These are phyloP conservation scores for Cathartes aura DNA, from an alignment of 2,113 vertebrate genomes.

Conservation along the genomic window DNA sequence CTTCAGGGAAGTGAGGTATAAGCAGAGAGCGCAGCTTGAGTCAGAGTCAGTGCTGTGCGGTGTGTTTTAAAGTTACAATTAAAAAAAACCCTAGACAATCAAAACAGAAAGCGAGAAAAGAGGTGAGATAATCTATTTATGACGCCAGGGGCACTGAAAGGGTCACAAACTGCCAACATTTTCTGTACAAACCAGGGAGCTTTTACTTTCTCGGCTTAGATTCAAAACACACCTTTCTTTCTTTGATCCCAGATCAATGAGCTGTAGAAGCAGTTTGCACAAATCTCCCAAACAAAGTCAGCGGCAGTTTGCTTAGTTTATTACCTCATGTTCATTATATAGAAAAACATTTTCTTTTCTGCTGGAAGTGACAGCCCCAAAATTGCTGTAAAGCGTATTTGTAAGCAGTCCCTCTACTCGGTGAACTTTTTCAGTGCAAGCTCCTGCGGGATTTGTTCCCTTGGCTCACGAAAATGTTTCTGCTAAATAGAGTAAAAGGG, in stretches of 20 bases:
- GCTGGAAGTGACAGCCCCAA: neutral
- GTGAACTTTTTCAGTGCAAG: neutral
- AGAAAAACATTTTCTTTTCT: neutral
- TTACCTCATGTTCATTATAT: constrained; percentile 19
- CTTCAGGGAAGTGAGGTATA: neutral
- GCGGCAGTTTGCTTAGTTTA: constrained; percentile 19
- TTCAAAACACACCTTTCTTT: constrained; percentile 62
- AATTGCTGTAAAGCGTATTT: neutral
- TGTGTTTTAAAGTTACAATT: neutral
- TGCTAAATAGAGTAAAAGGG: neutral
- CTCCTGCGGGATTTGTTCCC: neutral
- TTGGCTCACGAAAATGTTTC: neutral
- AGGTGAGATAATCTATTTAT: neutral
- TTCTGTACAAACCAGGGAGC: neutral
- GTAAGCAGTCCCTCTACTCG: neutral
- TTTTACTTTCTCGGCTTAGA: constrained; percentile 63
- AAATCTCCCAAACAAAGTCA: constrained; percentile 26
- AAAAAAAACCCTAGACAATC: neutral
- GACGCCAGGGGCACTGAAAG: neutral
- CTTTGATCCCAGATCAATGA: constrained; percentile 61
- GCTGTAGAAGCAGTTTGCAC: constrained; percentile 54
- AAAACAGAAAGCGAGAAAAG: neutral
- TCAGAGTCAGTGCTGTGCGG: neutral
- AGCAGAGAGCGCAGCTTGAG: neutral
- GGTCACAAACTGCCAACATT: constrained; percentile 30